A percentile compares a stretch with the other conserved stretches of the same genome.
These are phyloP conservation scores for Leguminivora glycinivorella DNA, from an alignment of 1,140 invertebrate species.

Conservation along the genomic window DNA sequence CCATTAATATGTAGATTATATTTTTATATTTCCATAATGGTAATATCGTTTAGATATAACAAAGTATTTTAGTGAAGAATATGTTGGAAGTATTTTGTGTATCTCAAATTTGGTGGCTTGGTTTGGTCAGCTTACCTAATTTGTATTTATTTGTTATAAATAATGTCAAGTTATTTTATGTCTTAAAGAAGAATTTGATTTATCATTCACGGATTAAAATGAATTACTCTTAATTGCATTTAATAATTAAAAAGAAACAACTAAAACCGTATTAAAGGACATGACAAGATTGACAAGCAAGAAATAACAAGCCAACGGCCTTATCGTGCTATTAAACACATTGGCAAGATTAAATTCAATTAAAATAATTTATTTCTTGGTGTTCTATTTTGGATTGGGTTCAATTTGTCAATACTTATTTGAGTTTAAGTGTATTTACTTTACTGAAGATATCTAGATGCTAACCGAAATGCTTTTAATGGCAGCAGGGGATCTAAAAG, in stretches of 20 bases:
- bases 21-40: background rate
- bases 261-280: background rate
- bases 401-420: no score
- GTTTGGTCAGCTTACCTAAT: background rate
- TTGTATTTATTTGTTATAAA: background rate
- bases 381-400: no score
- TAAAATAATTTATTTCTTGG: background rate
- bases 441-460: no score
- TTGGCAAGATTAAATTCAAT: background rate
- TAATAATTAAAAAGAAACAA: background rate
- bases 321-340: background rate
- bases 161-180: no score
- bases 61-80: background rate
- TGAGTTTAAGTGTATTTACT: no score
- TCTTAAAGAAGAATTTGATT: no score
- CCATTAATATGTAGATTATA: conserved; percentile 8
- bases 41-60: background rate
- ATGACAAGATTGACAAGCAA: background rate
- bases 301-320: background rate
- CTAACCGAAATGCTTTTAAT: no score
- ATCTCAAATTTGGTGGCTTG: no score
- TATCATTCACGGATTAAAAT: background rate
- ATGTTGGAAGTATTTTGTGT: background rate
- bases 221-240: background rate
- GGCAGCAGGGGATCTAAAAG: no score